phyloP scores from a whole-genome alignment of 2,113 vertebrate genomes.

The Pterocles burchelli region DNA sequence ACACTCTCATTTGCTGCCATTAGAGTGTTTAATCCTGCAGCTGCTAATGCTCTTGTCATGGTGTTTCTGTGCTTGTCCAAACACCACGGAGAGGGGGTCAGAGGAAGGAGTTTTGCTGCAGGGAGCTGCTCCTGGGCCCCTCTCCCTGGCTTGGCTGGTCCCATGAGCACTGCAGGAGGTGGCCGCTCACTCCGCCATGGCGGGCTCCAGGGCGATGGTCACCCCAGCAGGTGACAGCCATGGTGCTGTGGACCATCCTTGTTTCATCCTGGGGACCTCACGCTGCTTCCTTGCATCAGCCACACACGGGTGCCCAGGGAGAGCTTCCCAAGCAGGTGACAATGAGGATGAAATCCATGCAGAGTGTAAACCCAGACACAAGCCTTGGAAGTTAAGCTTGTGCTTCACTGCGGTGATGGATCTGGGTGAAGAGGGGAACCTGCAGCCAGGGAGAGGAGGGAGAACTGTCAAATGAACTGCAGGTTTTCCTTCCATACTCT shows the following conservation, averaged over 20 bases:
- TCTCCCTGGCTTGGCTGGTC: not conserved
- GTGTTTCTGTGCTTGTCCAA: conserved; percentile 40
- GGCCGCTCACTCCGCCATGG: rapidly evolving
- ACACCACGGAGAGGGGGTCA: not conserved
- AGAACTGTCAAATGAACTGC: not conserved
- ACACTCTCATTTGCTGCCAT: conserved; percentile 58
- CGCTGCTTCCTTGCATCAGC: not conserved
- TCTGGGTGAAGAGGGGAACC: not conserved
- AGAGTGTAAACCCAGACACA: not conserved
- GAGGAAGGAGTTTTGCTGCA: not conserved
- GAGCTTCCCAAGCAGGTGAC: not conserved
- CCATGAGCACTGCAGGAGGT: not conserved
- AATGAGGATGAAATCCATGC: not conserved
- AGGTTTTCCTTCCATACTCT: not conserved
- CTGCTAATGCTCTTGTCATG: conserved; percentile 54
- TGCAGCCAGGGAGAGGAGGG: not conserved
- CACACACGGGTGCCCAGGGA: rapidly evolving
- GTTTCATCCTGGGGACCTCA: not conserved
- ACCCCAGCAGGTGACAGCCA: not conserved
- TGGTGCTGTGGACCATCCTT: not conserved
- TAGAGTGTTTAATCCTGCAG: conserved; percentile 54
- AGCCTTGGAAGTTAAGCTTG: not conserved
- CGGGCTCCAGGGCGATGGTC: not conserved
- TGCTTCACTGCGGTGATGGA: not conserved
- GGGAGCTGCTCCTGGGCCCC: not conserved